These are phyloP conservation scores for Vulpes lagopus DNA, from an alignment of 2,113 vertebrate genomes.

Conservation along the genomic window DNA sequence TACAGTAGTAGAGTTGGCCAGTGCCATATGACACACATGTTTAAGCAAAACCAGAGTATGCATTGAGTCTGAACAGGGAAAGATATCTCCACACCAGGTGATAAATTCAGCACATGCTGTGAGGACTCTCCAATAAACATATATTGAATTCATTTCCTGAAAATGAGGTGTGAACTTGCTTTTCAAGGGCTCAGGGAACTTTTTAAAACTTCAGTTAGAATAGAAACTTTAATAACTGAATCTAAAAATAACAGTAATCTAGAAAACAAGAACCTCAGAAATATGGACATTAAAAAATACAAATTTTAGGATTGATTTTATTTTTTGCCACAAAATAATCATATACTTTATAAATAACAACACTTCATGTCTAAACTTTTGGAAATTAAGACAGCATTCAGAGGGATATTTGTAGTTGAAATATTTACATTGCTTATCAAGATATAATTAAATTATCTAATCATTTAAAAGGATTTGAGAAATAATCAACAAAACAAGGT, in stretches of 20 bases:
- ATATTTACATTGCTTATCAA: not conserved
- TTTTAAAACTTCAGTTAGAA: not conserved
- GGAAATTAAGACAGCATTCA: not conserved
- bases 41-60: not conserved
- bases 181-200: not conserved
- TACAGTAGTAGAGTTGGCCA: not conserved
- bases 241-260: not conserved
- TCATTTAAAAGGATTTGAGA: not conserved
- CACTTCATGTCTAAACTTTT: not conserved
- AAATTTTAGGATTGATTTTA: not conserved
- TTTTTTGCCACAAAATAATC: not conserved
- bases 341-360: not conserved
- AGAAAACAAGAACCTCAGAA: not conserved
- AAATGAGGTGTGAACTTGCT: not conserved
- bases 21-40: not conserved
- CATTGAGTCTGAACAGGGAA: not conserved
- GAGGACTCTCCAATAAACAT: not conserved
- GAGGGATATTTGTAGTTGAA: not conserved
- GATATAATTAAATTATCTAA: not conserved
- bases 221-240: not conserved
- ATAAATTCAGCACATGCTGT: not conserved
- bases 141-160: not conserved
- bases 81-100: not conserved
- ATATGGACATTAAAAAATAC: not conserved
- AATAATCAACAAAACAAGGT: not conserved